Evolutionary conservation across 2,888 invertebrate genomes (phyloP), one percentile per base, ranked within the genome.

Genomic region (Phalangium opilio): DNA sequence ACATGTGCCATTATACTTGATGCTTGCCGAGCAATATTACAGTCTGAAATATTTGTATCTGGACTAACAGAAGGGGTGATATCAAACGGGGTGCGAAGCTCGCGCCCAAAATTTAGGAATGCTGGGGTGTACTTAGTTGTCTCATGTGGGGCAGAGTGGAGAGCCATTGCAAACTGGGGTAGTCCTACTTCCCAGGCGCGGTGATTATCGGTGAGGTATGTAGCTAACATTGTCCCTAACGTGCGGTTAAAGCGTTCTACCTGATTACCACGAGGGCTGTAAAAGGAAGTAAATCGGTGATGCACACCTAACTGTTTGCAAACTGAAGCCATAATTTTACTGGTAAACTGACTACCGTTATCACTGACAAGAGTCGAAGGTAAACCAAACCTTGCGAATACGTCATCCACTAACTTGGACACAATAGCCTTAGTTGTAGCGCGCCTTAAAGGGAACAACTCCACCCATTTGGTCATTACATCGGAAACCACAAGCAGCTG

Each of bases 251-350:
- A 43, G 1, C 42, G 4, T 17, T 50, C 48, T 1, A 50, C 45
- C 3, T 45, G 52, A n/a, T 52, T 50, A 12, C 41, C 48, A 18
- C 45, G 40, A 1, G 43, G 50, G 33, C 45, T 40, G 14, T 50
- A 51, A 5, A 39, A 17, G 8, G 49, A 38, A 11, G 27, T 39
- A 8, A 18, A 34, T 14, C 8, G 12, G 15, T 49, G 17, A 11
- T 21, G 10, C 15, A 45, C 34, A 8, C 43, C 40, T 12, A 45
- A 14, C 2, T 2, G 17, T 8, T 18, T 33, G 5, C 1, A 19
- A 8, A 17, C 14, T 19, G 38, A 19, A 19, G 33, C 10, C 42
- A 34, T 45, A 7, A 48, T 11, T 5, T 11, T 19, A 33, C 19
- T 33, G 7, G 15, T 41, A 21, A 44, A 44, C 19, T 33, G 17